Conservation (phyloP, 2,888 invertebrate genomes). For the Trachelus stipa region DNA sequence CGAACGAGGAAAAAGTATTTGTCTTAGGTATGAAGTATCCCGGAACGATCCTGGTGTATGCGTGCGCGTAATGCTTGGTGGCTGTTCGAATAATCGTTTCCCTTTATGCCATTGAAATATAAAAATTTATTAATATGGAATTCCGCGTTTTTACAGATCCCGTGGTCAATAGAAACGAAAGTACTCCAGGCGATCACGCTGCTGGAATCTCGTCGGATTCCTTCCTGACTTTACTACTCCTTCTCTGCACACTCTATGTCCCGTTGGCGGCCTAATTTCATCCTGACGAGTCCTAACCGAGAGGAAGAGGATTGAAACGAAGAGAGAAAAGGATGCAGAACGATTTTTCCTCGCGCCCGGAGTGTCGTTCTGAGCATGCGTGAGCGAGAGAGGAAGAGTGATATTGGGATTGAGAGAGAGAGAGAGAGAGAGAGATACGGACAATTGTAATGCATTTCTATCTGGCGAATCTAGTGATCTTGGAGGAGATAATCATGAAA, state of each 20-base stretch:
- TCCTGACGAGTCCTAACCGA: background rate
- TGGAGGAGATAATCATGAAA: background rate
- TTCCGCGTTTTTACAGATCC: background rate
- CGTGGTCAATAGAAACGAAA: background rate
- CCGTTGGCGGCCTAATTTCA: background rate
- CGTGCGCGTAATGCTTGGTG: background rate
- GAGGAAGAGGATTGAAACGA: background rate
- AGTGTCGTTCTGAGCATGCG: background rate
- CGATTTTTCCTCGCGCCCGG: background rate
- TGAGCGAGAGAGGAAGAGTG: background rate
- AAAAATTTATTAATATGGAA: background rate
- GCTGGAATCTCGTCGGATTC: background rate
- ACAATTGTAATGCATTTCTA: background rate
- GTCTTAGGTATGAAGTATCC: background rate
- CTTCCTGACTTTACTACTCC: background rate
- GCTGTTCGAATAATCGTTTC: background rate
- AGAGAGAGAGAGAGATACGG: constrained; percentile 3
- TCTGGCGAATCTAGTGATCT: background rate
- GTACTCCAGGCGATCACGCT: background rate
- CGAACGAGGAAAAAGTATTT: background rate
- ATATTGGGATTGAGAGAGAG: background rate
- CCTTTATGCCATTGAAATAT: background rate
- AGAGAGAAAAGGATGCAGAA: background rate
- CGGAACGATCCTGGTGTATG: background rate
- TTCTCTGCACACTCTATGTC: background rate